Percentiles rank a stretch among this genome's conserved stretches.
These are phyloP conservation scores for Chrysopilus asiliformis DNA, from an alignment of 2,888 invertebrate genomes.

Conservation along the genomic window DNA sequence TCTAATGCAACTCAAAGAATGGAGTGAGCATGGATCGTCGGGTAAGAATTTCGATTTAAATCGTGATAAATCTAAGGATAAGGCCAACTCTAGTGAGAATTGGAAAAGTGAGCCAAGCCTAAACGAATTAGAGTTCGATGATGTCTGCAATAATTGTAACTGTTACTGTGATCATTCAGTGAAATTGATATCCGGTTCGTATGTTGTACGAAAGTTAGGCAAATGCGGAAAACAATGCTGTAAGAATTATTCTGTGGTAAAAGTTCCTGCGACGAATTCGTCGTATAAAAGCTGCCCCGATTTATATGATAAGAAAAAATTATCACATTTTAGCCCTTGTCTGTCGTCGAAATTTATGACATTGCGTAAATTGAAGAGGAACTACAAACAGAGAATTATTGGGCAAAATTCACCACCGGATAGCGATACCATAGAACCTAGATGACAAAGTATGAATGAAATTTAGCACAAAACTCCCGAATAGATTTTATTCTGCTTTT, in stretches of 20 bases:
- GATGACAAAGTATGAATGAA: constrained; percentile 19
- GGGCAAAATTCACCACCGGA: constrained; percentile 3
- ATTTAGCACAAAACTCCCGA: too few species aligned
- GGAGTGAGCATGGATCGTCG: constrained; percentile 30
- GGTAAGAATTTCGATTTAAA: not conserved
- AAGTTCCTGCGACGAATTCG: not conserved
- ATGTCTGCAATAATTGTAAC: too few species aligned
- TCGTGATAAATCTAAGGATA: not conserved
- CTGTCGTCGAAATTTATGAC: constrained; percentile 15
- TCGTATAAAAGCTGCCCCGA: constrained; percentile 31
- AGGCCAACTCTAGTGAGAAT: not conserved
- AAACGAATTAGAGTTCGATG: too few species aligned
- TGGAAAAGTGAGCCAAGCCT: constrained; percentile 11
- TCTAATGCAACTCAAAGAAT: constrained; percentile 31
- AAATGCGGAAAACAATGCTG: constrained; percentile 3
- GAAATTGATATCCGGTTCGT: not conserved
- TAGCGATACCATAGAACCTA: constrained; percentile 12
- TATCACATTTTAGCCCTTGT: constrained; percentile 10
- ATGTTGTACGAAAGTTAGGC: not conserved
- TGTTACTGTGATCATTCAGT: too few species aligned
- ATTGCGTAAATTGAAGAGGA: constrained; percentile 14
- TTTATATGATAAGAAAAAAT: constrained; percentile 14
- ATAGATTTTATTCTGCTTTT: too few species aligned
- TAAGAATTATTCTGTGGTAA: not conserved
- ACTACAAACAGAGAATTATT: constrained; percentile 10